phyloP scores from a whole-genome alignment of 2,113 vertebrate species.

The Seriola quinqueradiata region DNA sequence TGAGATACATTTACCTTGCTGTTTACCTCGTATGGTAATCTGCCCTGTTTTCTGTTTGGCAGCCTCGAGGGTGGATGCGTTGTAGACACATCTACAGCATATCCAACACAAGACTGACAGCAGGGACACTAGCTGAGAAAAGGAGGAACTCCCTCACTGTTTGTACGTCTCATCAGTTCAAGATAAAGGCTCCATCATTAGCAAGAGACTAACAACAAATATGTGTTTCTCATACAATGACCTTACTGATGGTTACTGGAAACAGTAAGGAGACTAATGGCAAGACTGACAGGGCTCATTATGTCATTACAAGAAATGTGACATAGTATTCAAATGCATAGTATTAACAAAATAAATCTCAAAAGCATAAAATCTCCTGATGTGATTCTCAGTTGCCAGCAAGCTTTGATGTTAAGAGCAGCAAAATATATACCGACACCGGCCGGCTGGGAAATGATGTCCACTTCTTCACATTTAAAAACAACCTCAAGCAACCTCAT shows the following conservation, averaged over 20 bases:
- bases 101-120: background rate
- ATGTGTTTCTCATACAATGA: background rate
- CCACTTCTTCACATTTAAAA: conserved; percentile 26
- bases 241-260: conserved; percentile 10
- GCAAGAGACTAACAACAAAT: background rate
- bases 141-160: background rate
- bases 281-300: background rate
- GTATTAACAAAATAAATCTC: background rate
- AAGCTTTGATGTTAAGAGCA: conserved; percentile 20
- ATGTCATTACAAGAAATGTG: conserved; percentile 4
- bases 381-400: conserved; percentile 16
- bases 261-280: background rate
- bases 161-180: conserved; percentile 17
- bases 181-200: background rate
- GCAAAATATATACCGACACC: background rate
- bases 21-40: background rate
- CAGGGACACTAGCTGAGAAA: background rate
- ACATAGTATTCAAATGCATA: background rate
- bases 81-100: background rate
- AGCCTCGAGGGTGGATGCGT: background rate
- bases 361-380: background rate
- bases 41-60: conserved; percentile 9
- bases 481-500: conserved; percentile 4
- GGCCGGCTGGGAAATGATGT: conserved; percentile 31
- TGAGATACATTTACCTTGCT: background rate